These are phyloP conservation scores for Mythimna pallens DNA, from an alignment of 2,888 invertebrate genomes.

Conservation along the genomic window DNA sequence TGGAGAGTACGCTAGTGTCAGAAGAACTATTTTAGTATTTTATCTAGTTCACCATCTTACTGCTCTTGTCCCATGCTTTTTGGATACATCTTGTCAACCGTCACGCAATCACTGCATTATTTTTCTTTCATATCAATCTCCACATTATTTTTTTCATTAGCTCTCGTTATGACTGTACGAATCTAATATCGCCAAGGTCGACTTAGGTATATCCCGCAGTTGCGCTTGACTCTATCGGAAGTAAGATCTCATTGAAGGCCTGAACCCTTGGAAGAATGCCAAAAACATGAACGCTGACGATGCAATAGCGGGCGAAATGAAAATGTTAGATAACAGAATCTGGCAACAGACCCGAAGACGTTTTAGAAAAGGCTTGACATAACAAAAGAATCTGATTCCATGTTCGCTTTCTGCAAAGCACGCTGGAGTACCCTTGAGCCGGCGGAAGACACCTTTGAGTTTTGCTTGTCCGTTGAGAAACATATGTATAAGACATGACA, in stretches of 20 bases:
- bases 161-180: not conserved
- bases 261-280: slow-evolving; percentile 41
- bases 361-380: slow-evolving; percentile 46
- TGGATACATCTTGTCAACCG: not conserved
- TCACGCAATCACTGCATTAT: not conserved
- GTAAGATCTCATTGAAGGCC: slow-evolving; percentile 26
- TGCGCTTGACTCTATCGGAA: slow-evolving; percentile 30
- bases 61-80: not conserved
- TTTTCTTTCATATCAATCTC: not conserved
- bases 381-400: slow-evolving; percentile 47
- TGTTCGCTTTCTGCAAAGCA: slow-evolving; percentile 55
- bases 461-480: slow-evolving; percentile 18
- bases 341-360: slow-evolving; percentile 41
- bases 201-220: slow-evolving; percentile 8
- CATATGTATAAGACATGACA: slow-evolving; percentile 4
- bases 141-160: not conserved
- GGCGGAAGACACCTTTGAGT: slow-evolving; percentile 40
- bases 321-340: slow-evolving; percentile 48
- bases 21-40: not conserved
- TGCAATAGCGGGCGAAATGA: slow-evolving; percentile 47
- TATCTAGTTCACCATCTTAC: not conserved
- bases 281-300: slow-evolving; percentile 39
- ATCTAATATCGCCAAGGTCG: slow-evolving; percentile 31
- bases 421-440: slow-evolving; percentile 41
- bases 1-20: slow-evolving; percentile 7